Conservation (phyloP, 2,888 invertebrate species). For the Chirona hameri region DNA sequence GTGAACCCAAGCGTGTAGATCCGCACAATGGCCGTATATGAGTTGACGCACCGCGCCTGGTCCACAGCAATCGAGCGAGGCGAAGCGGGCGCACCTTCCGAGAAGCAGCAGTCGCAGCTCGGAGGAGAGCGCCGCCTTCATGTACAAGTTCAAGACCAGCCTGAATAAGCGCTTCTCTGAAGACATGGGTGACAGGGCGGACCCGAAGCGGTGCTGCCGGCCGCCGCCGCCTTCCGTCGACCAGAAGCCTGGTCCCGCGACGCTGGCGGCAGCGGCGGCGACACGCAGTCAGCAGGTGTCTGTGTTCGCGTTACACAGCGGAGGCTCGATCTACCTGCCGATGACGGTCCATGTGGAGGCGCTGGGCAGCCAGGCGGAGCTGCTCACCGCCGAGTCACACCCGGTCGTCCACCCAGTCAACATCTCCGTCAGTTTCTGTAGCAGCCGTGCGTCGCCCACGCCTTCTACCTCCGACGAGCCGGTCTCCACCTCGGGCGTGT, state of each 20-base stretch:
- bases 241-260: background rate
- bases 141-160: constrained; percentile 89
- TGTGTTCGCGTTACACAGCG: no score
- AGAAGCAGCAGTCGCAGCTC: background rate
- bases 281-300: background rate
- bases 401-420: background rate
- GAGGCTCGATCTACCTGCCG: background rate
- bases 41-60: no score
- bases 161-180: constrained; percentile 79
- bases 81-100: background rate
- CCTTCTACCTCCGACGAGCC: background rate
- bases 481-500: background rate
- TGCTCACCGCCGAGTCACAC: background rate
- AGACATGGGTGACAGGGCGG: constrained; percentile 40
- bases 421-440: background rate
- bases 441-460: background rate
- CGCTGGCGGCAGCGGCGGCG: background rate
- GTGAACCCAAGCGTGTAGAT: no score
- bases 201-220: background rate
- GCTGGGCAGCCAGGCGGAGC: background rate
- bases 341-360: background rate
- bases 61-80: background rate
- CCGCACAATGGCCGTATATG: no score
- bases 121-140: background rate
- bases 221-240: background rate